Evolutionary conservation across 1,140 invertebrate genomes (phyloP).

Genomic region (Teleopsis dalmanni): DNA sequence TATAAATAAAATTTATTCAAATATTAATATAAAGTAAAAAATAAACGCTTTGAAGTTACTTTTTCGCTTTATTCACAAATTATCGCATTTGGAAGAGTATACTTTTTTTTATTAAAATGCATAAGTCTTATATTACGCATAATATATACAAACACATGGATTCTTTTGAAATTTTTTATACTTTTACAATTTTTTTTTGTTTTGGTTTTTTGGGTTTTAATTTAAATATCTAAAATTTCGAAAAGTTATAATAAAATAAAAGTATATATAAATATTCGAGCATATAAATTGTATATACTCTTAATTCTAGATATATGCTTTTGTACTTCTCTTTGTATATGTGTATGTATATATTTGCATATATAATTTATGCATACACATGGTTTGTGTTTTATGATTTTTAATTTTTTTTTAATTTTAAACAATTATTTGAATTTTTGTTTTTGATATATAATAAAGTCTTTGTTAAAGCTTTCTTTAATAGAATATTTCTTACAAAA

Average conservation of each 20-base stretch:
- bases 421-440: neutral
- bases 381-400: neutral
- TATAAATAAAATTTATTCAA: too few species aligned
- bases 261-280: too few species aligned
- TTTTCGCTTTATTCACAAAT: too few species aligned
- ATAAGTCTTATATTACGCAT: neutral
- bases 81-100: too few species aligned
- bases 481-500: neutral
- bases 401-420: neutral
- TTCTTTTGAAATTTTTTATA: neutral
- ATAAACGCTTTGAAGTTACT: too few species aligned
- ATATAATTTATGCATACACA: neutral
- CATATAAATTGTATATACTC: too few species aligned
- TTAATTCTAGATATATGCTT: too few species aligned
- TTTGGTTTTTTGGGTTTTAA: neutral
- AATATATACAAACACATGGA: neutral
- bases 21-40: too few species aligned
- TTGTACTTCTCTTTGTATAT: neutral
- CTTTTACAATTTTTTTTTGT: neutral
- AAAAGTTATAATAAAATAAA: too few species aligned
- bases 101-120: too few species aligned
- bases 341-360: neutral
- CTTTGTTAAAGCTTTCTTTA: constrained; percentile 14
- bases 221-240: too few species aligned
- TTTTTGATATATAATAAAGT: constrained; percentile 6